These are phyloP conservation scores for Prolemur simus DNA, from an alignment of 2,113 vertebrate species.

Conservation along the genomic window DNA sequence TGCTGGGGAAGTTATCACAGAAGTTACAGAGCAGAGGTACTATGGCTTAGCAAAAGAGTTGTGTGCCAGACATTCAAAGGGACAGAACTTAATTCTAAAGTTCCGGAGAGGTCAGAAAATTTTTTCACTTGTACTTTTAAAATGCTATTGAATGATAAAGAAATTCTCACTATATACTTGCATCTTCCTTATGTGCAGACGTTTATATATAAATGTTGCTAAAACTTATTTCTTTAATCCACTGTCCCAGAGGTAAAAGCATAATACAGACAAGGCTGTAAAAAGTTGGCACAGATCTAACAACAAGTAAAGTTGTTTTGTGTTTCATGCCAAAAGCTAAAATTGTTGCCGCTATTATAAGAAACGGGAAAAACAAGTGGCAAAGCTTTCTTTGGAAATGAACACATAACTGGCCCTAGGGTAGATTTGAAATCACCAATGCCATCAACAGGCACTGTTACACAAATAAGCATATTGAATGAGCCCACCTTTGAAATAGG, in stretches of 20 bases:
- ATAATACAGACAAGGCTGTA: background rate
- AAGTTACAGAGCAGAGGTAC: fast-evolving
- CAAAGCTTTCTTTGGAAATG: constrained; percentile 35
- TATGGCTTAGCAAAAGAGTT: background rate
- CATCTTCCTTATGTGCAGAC: background rate
- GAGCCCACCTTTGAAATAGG: background rate
- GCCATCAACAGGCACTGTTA: background rate
- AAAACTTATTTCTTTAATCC: constrained; percentile 22
- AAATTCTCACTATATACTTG: background rate
- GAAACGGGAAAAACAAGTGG: constrained; percentile 1
- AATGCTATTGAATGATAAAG: background rate
- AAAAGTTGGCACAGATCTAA: constrained; percentile 1
- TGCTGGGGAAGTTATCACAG: fast-evolving
- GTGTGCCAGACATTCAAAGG: background rate
- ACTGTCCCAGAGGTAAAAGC: background rate
- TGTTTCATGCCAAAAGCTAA: background rate
- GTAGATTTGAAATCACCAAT: background rate
- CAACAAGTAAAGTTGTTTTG: background rate
- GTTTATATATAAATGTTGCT: background rate
- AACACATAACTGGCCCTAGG: background rate
- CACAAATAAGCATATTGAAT: constrained; percentile 4
- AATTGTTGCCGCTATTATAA: constrained; percentile 40
- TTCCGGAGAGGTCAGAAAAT: background rate
- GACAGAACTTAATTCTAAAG: background rate
- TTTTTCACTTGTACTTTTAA: constrained; percentile 53